Conservation (phyloP, 2,113 vertebrate species). For the Cettia cetti region DNA sequence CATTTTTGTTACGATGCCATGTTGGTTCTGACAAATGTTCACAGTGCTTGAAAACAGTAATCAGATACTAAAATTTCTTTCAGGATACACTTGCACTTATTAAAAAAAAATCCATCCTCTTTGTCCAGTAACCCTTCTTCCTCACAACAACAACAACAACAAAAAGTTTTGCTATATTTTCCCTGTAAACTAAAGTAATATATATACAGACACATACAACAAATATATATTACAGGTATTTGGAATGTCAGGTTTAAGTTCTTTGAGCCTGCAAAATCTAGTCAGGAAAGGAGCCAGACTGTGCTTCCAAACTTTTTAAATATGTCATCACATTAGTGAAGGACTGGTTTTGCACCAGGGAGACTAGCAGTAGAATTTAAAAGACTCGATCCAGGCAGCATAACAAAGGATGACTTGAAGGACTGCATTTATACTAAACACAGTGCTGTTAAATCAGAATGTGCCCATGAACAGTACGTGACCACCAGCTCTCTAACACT, state of each 20-base stretch:
- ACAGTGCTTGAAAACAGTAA: not conserved
- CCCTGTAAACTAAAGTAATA: not conserved
- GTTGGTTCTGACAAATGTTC: not conserved
- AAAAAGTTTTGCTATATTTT: not conserved
- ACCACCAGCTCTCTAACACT: not conserved
- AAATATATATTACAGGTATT: not conserved
- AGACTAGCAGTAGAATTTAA: not conserved
- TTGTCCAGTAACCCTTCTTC: not conserved
- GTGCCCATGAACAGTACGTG: rapidly evolving
- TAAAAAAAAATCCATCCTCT: not conserved
- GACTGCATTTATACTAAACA: not conserved
- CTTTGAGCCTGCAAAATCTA: not conserved
- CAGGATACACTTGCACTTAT: not conserved
- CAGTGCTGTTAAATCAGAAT: not conserved
- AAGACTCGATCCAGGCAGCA: not conserved
- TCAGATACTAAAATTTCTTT: not conserved
- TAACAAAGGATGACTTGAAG: not conserved
- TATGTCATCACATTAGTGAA: not conserved
- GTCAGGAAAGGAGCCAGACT: not conserved
- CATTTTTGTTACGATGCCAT: not conserved
- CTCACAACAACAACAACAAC: not conserved
- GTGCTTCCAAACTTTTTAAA: not conserved
- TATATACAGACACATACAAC: not conserved
- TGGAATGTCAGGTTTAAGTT: not conserved
- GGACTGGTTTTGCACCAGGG: not conserved